Percentiles rank a stretch among this genome's conserved stretches.
These are phyloP conservation scores for Hipposideros larvatus DNA, from an alignment of 2,797 vertebrate genomes.

Conservation along the genomic window DNA sequence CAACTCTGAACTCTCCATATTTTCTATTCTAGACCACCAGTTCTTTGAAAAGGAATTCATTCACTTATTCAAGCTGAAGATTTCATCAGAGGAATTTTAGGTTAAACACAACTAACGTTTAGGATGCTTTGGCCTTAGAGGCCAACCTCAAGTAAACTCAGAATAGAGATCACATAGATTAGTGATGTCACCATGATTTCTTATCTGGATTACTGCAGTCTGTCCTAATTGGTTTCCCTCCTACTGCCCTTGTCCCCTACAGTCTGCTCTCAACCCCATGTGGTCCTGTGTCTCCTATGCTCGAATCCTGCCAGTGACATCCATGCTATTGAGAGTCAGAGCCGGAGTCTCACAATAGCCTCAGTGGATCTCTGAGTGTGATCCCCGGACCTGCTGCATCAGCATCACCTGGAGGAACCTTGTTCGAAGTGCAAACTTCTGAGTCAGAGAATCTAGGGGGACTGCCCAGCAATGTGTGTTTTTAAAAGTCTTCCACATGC, in stretches of 20 bases:
- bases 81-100: slow-evolving; percentile 35
- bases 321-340: background rate
- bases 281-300: background rate
- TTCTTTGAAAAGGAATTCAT: slow-evolving; percentile 46
- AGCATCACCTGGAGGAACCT: background rate
- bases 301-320: background rate
- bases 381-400: background rate
- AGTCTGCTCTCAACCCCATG: too few species aligned
- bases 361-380: background rate
- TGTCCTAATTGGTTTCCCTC: background rate
- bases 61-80: background rate
- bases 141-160: slow-evolving; percentile 11
- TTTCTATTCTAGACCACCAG: background rate
- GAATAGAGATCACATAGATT: background rate
- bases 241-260: background rate
- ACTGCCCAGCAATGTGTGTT: background rate
- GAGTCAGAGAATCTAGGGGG: background rate
- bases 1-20: background rate
- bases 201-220: background rate
- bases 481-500: background rate
- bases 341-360: background rate
- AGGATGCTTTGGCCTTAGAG: background rate
- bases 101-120: background rate
- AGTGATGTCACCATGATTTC: background rate
- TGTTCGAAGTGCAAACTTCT: background rate